A percentile compares a stretch with the other conserved stretches of the same genome.
Evolutionary conservation across 1,140 invertebrate genomes (phyloP).

Genomic region (Eurosta solidaginis): DNA sequence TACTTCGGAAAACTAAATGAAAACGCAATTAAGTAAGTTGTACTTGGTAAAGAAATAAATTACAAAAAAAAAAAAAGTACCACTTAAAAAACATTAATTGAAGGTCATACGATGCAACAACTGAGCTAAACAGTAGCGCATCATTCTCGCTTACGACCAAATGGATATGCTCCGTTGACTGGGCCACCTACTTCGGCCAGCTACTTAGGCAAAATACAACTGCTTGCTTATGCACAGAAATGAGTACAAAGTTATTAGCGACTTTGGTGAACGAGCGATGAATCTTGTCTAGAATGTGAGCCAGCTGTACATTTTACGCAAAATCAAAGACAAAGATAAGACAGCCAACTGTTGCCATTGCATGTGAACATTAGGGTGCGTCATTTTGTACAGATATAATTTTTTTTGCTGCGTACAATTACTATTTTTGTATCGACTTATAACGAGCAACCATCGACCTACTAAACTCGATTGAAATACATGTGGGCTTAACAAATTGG

Average conservation of each 20-base stretch:
- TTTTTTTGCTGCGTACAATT: no score
- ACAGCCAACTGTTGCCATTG: background rate
- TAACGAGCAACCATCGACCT: no score
- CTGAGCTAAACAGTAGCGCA: background rate
- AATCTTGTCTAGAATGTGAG: background rate
- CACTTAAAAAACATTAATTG: conserved; percentile 15
- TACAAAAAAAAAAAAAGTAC: background rate
- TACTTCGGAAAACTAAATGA: background rate
- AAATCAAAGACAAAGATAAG: background rate
- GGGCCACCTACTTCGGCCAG: conserved; percentile 11
- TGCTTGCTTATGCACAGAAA: background rate
- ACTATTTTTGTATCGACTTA: no score
- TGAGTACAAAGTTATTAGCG: background rate
- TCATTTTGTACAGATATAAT: no score
- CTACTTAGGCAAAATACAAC: background rate
- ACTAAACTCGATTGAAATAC: no score
- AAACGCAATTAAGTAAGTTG: conserved; percentile 11
- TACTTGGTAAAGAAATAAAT: background rate
- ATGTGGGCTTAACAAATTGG: no score
- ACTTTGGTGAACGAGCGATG: background rate
- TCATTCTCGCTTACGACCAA: conserved; percentile 19
- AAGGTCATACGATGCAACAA: background rate
- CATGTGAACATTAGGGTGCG: no score
- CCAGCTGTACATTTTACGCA: background rate
- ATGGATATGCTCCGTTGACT: conserved; percentile 2